Evolutionary conservation across 2,113 vertebrate species (phyloP), one percentile per base, ranked within the genome.

Genomic region (Glaucidium brasilianum): DNA sequence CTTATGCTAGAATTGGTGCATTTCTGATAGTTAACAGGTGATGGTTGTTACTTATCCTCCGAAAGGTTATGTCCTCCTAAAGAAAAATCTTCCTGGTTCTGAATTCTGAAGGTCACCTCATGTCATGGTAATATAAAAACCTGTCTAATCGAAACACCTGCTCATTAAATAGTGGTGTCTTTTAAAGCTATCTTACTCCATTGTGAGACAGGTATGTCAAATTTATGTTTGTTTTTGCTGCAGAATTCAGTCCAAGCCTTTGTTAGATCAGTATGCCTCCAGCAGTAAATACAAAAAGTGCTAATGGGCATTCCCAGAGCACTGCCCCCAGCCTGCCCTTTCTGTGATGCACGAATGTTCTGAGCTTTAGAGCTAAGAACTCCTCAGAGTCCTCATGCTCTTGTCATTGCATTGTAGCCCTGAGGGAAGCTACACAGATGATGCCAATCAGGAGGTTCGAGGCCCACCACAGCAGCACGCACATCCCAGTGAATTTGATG

Each of bases 371-470:
- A 56, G 74, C 66, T 16, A 3, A 25, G 60, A 59, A 4, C 39
- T 64, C 15, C 21, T 17, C 7, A 4, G 35, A 21, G 52, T 29
- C 50, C 85, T 92, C 47, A 96, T 1, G 2, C 77, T 66, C 30
- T 56, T 4, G 3, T 27, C 13, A 0, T 77, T 97, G 55, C 50
- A 5, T 97, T 95, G 2, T 32, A 99, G 99, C 95, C 99, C 99
- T 56, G 99, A 99, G 94, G 99, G 99, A 90, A 99, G 99, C 94
- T 99, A 99, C 93, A 99, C 99, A 0, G 99, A 99, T 25, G 99
- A 99, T 97, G 98, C 99, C 62, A 99, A 97, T 53, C 99, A 99
- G 96, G 99, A 99, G 95, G 98, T 99, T 58, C 98, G 98, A 85
- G 98, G 98, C 7, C 99, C 99, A 7, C 97, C 98, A 0, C 98